Conservation (phyloP, 2,888 invertebrate genomes). For the Cotesia congregata region DNA sequence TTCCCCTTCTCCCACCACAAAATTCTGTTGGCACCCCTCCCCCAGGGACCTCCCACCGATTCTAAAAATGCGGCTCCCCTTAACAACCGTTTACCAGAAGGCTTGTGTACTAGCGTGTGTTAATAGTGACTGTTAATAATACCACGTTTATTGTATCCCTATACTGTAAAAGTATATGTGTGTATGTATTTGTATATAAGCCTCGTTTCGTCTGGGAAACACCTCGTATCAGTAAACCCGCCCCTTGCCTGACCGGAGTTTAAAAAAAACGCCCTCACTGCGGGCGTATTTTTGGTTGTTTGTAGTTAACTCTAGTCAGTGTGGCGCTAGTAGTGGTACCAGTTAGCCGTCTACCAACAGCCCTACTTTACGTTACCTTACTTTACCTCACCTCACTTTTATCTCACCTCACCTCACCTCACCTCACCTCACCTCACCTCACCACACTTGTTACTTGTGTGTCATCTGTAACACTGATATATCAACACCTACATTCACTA, state of each 20-base stretch:
- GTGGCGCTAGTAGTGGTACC: background rate
- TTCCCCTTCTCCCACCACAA: no score
- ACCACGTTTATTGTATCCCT: no score
- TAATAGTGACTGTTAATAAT: no score
- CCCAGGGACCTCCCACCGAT: no score
- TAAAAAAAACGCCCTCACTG: conserved; percentile 35
- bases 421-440: conserved; percentile 23
- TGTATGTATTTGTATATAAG: no score
- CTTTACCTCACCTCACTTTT: no score
- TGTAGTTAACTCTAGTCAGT: background rate
- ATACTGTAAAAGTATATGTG: no score
- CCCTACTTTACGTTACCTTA: no score
- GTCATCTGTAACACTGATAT: background rate
- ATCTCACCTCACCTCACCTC: background rate
- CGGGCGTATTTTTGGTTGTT: background rate
- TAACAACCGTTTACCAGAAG: no score
- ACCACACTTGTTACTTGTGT: conserved; percentile 11
- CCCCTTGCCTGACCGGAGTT: conserved; percentile 35
- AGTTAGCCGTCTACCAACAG: background rate
- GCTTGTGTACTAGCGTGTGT: no score
- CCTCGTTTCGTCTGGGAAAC: conserved; percentile 37
- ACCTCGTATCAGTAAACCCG: conserved; percentile 37
- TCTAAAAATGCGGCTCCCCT: no score
- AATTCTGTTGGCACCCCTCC: no score
- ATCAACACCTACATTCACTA: background rate